These are phyloP conservation scores for Diachrysia chrysitis DNA, from an alignment of 2,888 invertebrate species.

Conservation along the genomic window DNA sequence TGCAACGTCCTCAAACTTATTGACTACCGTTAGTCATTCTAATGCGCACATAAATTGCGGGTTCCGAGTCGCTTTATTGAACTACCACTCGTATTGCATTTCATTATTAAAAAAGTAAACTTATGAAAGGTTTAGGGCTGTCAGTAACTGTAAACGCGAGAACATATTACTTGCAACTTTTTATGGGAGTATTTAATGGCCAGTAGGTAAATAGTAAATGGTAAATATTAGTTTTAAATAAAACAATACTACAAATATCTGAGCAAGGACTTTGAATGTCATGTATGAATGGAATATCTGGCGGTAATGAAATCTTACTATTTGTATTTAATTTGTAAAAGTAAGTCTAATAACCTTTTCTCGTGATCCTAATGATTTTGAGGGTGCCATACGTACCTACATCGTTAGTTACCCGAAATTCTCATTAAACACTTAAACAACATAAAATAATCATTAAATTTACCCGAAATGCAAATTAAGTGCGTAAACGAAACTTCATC, in stretches of 20 bases:
- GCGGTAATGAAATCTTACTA: too few relatives aligned
- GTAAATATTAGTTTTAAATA: too few relatives aligned
- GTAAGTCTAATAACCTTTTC: too few relatives aligned
- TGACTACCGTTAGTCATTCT: conserved; percentile 82
- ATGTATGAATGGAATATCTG: too few relatives aligned
- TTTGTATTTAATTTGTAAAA: too few relatives aligned
- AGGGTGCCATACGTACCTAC: background rate
- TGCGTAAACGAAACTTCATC: background rate
- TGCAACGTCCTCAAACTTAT: conserved; percentile 73
- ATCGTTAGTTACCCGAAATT: background rate
- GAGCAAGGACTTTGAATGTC: too few relatives aligned
- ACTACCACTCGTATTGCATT: conserved; percentile 80
- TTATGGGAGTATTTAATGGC: background rate
- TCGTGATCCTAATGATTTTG: background rate
- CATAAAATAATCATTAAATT: background rate
- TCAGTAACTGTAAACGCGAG: conserved; percentile 13
- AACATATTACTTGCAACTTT: background rate
- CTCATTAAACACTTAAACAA: background rate
- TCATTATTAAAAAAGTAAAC: conserved; percentile 82
- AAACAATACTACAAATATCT: too few relatives aligned
- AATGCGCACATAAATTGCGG: conserved; percentile 82
- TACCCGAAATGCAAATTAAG: background rate
- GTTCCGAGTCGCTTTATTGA: conserved; percentile 75
- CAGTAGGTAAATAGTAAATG: too few relatives aligned
- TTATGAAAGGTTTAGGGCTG: conserved; percentile 69